phyloP scores from a whole-genome alignment of 2,113 vertebrate species.

The Felis catus region F.catus_Fca126_mat1.0 CM031417.1:130897001-130897500 shows the following conservation, averaged over 20 bases:
- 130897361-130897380: background rate
- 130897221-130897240: background rate
- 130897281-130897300: background rate
- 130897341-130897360: background rate
- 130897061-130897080: conserved; percentile 40
- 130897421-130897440: background rate
- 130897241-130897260: background rate
- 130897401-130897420: background rate
- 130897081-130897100: background rate
- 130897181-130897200: background rate
- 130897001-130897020: background rate
- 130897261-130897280: background rate
- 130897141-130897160: background rate
- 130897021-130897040: background rate
- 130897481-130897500: background rate
- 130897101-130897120: background rate
- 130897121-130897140: background rate
- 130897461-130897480: background rate
- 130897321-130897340: background rate
- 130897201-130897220: background rate
- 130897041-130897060: conserved; percentile 41
- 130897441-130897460: background rate
- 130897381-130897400: background rate
- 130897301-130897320: background rate
- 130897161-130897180: background rate